Evolutionary conservation across 2,888 invertebrate genomes (phyloP).

Genomic region (Harpalus rubripes): DNA sequence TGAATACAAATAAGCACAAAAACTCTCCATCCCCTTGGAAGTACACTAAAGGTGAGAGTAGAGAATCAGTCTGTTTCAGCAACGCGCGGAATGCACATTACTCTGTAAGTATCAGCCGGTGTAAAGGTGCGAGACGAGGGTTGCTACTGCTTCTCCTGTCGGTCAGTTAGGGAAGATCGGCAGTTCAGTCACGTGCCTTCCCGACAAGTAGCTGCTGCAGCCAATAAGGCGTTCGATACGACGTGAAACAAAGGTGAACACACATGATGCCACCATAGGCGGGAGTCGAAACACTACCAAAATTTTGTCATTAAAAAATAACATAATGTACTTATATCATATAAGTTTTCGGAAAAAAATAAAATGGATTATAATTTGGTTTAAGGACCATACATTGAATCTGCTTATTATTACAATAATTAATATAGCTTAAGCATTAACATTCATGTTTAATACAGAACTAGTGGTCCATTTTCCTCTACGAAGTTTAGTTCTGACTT

Average conservation of each 20-base stretch:
- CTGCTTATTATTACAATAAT: too few relatives aligned
- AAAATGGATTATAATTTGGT: too few relatives aligned
- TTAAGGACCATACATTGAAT: too few relatives aligned
- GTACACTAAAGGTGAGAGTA: conserved; percentile 39
- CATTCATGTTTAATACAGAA: too few relatives aligned
- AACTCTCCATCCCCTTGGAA: conserved; percentile 16
- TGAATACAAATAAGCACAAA: conserved; percentile 65
- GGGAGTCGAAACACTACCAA: neutral
- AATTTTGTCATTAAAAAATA: too few relatives aligned
- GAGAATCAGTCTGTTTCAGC: conserved; percentile 43
- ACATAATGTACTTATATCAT: too few relatives aligned
- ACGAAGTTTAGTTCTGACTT: too few relatives aligned
- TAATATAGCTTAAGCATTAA: too few relatives aligned
- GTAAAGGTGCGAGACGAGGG: conserved; percentile 61
- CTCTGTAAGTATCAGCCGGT: conserved; percentile 59
- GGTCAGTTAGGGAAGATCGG: conserved; percentile 50
- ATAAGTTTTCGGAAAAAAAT: too few relatives aligned
- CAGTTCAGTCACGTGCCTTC: conserved; percentile 58
- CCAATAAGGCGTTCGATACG: conserved; percentile 63
- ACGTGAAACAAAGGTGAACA: conserved; percentile 64
- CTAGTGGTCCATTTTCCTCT: too few relatives aligned
- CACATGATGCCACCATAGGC: conserved; percentile 52
- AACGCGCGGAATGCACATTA: conserved; percentile 65
- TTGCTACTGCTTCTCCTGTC: conserved; percentile 26
- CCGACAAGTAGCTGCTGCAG: conserved; percentile 64